phyloP scores from a whole-genome alignment of 2,113 vertebrate genomes.

The Amphiprion percula region DNA sequence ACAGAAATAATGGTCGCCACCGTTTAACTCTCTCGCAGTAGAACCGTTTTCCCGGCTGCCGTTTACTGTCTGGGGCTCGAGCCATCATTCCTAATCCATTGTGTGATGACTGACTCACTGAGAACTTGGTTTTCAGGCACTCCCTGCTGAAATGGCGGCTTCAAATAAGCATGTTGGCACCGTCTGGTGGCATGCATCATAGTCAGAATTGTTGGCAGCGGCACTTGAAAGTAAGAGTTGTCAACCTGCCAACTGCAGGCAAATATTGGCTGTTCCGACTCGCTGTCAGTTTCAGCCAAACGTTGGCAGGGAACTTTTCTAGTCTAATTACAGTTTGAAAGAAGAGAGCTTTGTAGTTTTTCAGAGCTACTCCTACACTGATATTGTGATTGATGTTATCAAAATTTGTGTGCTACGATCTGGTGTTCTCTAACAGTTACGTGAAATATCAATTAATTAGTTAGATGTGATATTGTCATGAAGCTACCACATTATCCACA shows the following conservation, averaged over 20 bases:
- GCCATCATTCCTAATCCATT: slow-evolving; percentile 25
- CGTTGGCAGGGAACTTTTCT: slow-evolving; percentile 32
- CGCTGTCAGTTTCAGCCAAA: slow-evolving; percentile 34
- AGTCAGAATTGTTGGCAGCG: slow-evolving; percentile 52
- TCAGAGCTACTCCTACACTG: neutral
- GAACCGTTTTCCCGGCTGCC: slow-evolving; percentile 1
- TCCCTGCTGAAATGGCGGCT: slow-evolving; percentile 28
- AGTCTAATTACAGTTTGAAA: slow-evolving; percentile 44
- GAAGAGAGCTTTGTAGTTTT: slow-evolving; percentile 27
- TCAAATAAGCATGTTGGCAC: slow-evolving; percentile 29
- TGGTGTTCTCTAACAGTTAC: neutral
- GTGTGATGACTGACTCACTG: slow-evolving; percentile 41
- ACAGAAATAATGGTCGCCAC: slow-evolving; percentile 4
- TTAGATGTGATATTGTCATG: too few relatives aligned
- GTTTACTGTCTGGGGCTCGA: slow-evolving; percentile 15
- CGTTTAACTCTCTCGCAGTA: slow-evolving; percentile 2
- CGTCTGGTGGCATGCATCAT: slow-evolving; percentile 25
- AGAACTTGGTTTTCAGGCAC: slow-evolving; percentile 30
- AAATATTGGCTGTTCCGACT: slow-evolving; percentile 47
- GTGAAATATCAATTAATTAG: neutral
- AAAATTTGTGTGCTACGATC: neutral
- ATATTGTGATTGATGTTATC: neutral
- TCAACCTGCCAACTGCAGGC: slow-evolving; percentile 49
- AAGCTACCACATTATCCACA: too few relatives aligned
- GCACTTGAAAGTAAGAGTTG: slow-evolving; percentile 39